Base-by-base conservation (phyloP, 2,797 vertebrate genomes). In the Gobionotothen gibberifrons region DNA sequence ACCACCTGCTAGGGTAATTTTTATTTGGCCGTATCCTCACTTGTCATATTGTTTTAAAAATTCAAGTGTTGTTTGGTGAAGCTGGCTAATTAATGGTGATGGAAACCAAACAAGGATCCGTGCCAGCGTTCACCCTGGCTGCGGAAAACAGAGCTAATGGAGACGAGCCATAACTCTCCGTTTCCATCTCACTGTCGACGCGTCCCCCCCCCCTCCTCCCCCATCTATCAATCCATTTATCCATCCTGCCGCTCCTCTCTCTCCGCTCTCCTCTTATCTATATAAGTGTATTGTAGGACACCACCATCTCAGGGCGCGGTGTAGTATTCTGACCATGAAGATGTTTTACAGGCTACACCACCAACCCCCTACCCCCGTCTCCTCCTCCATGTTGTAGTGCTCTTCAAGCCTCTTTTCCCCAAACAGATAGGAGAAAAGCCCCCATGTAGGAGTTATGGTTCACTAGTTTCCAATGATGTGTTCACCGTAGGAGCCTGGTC, bases 401-500 rank as follows among this genome's bases (percentile, higher is more conserved):
- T 48, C 47, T 3, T 49, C 55, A 21, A 16, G 21, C 42, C 39
- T 42, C 47, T 60, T 43, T 59, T 56, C 56, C 64, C 76, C 62
- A 87, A 87, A 84, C 85, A 86, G 90, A 90, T 85, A 88, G 64
- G 80, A 85, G 79, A 74, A 85, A 80, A 85, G 65, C 68, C 71
- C 66, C 73, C 69, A 73, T 91, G 90, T 93, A 67, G 64, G 68
- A 82, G 86, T 85, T 86, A 85, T 15, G 69, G 83, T 85, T 89
- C 84, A 89, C 49, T 74, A 84, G 61, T 85, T 90, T 92, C 89
- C 90, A 91, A 93, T 93, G 91, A 91, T 90, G 69, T 78, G 89
- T 78, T 90, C 79, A 68, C 80, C 75, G 85, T 69, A 72, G 78
- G 69, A 86, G 83, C 72, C 71, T 47, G 81, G 85, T 81, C 78